A percentile compares a stretch with the other conserved stretches of the same genome.
These are phyloP conservation scores for Trichogramma evanescens DNA, from an alignment of 2,888 invertebrate genomes.

Conservation along the genomic window DNA sequence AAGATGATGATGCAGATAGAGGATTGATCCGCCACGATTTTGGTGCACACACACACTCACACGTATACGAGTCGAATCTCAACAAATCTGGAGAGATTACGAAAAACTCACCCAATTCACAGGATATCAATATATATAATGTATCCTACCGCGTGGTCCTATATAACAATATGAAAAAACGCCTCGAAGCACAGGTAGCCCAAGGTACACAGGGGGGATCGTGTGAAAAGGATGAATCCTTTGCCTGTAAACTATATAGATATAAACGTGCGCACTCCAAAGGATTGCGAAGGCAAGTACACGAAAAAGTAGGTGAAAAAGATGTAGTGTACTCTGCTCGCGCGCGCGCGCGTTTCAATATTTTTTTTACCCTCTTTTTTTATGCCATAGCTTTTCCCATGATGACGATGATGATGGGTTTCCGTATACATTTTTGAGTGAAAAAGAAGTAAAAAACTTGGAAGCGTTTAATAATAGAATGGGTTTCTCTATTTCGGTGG, in stretches of 20 bases:
- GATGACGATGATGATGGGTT: constrained; percentile 3
- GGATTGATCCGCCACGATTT: constrained; percentile 7
- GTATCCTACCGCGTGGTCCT: no score
- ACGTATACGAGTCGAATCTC: neutral
- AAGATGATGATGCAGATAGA: constrained; percentile 16
- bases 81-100: neutral
- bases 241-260: neutral
- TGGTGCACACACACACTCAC: neutral
- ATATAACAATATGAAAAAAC: neutral
- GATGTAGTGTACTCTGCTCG: neutral
- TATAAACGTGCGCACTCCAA: constrained; percentile 24
- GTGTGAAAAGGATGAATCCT: constrained; percentile 19
- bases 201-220: constrained; percentile 22
- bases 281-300: constrained; percentile 34
- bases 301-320: constrained; percentile 4
- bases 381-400: constrained; percentile 13
- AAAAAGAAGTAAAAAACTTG: constrained; percentile 29
- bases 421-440: constrained; percentile 12
- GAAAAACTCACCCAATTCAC: neutral
- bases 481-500: constrained; percentile 43
- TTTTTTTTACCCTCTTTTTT: neutral
- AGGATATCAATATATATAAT: no score
- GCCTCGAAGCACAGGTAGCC: constrained; percentile 13
- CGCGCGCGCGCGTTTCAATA: constrained; percentile 6
- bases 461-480: constrained; percentile 32